Evolutionary conservation across 2,888 invertebrate species (phyloP).

Genomic region (Eubasilissa splendida): DNA sequence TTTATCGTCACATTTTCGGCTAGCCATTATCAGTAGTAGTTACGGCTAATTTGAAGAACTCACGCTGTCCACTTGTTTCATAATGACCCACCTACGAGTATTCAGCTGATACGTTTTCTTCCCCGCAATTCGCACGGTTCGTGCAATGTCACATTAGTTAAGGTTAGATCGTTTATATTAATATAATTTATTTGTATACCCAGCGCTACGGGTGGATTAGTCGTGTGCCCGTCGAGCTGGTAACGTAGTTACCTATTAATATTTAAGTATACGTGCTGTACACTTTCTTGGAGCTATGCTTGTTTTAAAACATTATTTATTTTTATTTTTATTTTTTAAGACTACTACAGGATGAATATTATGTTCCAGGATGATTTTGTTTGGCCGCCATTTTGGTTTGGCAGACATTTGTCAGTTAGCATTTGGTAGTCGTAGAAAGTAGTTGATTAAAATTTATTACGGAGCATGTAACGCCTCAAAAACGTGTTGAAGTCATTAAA

Average conservation of each 20-base stretch:
- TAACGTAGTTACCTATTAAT: neutral
- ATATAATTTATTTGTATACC: constrained; percentile 14
- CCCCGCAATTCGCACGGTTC: constrained; percentile 18
- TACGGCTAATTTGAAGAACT: constrained; percentile 5
- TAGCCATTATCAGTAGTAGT: neutral
- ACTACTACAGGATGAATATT: too few species aligned
- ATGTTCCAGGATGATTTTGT: too few species aligned
- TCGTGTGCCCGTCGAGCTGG: neutral
- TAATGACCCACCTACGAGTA: neutral
- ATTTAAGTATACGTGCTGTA: neutral
- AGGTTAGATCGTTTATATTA: constrained; percentile 29
- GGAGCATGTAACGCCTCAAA: too few species aligned
- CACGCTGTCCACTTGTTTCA: neutral
- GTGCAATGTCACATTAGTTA: constrained; percentile 30
- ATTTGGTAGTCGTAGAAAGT: too few species aligned
- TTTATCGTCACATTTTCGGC: neutral
- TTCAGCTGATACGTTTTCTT: neutral
- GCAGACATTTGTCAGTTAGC: too few species aligned
- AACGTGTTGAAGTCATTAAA: too few species aligned
- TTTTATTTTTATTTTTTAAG: too few species aligned
- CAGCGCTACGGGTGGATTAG: neutral
- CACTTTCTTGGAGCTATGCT: too few species aligned
- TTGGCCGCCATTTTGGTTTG: too few species aligned
- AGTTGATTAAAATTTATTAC: too few species aligned
- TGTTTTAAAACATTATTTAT: too few species aligned